These are phyloP conservation scores for Eulithis testata DNA, from an alignment of 2,888 invertebrate species.

Conservation along the genomic window DNA sequence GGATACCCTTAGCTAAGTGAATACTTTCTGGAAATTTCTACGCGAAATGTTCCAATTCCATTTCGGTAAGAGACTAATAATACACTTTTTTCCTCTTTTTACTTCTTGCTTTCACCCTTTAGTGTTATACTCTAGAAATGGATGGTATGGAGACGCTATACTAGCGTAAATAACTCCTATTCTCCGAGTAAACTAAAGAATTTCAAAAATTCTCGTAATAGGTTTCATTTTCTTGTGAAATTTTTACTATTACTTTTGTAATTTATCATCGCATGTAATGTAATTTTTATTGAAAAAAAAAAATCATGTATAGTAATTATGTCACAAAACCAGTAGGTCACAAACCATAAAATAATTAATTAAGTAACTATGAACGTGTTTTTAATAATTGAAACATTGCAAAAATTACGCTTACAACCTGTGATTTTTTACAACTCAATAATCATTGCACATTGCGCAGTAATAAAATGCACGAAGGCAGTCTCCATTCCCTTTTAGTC, in stretches of 20 bases:
- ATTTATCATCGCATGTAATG: no score
- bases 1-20: slow-evolving; percentile 79
- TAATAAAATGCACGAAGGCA: slow-evolving; percentile 24
- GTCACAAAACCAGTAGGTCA: no score
- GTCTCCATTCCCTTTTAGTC: slow-evolving; percentile 58
- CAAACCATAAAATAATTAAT: neutral
- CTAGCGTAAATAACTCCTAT: neutral
- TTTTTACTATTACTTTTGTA: no score
- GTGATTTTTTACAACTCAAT: neutral
- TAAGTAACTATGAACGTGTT: neutral
- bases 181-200: no score
- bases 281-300: no score
- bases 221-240: no score
- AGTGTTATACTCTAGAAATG: slow-evolving; percentile 76
- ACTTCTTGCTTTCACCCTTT: slow-evolving; percentile 84
- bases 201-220: no score
- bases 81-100: slow-evolving; percentile 83
- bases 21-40: slow-evolving; percentile 81
- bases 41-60: slow-evolving; percentile 83
- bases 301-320: no score
- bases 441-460: neutral
- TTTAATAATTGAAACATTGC: slow-evolving; percentile 17
- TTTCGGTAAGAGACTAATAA: slow-evolving; percentile 85
- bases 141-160: slow-evolving; percentile 54
- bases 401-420: slow-evolving; percentile 1